Evolutionary conservation across 1,140 invertebrate species (phyloP).

Genomic region (Thereuonema tuberculata): DNA sequence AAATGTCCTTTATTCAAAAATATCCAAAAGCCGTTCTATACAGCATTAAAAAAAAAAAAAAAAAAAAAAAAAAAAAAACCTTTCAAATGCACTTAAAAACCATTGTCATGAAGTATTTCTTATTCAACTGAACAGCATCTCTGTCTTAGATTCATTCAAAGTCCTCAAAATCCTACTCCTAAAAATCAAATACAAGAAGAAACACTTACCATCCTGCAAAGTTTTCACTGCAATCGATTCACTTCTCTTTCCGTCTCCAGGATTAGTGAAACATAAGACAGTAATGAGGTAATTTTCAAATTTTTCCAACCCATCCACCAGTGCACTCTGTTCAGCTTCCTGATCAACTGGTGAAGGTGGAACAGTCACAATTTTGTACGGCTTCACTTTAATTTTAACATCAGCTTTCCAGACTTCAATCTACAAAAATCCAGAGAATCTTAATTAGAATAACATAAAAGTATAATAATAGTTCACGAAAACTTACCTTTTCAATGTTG

Average conservation of each 20-base stretch:
- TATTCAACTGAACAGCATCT: too few species aligned
- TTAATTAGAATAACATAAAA: too few species aligned
- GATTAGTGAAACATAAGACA: conserved; percentile 89
- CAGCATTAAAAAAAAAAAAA: too few species aligned
- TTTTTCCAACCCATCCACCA: conserved; percentile 64
- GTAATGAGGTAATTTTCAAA: conserved; percentile 82
- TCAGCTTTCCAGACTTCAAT: conserved; percentile 13
- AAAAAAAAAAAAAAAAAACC: too few species aligned
- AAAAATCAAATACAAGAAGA: neutral
- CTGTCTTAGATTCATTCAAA: too few species aligned
- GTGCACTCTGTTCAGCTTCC: conserved; percentile 58
- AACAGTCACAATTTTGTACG: conserved; percentile 49
- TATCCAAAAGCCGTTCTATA: too few species aligned
- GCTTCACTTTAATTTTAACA: conserved; percentile 13
- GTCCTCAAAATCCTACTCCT: too few species aligned
- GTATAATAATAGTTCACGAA: too few species aligned
- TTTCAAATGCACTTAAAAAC: conserved; percentile 6
- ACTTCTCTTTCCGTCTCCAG: conserved; percentile 81
- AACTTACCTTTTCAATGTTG: too few species aligned
- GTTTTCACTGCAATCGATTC: conserved; percentile 58
- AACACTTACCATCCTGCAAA: conserved; percentile 66
- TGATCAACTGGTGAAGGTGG: conserved; percentile 75
- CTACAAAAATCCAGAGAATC: too few species aligned
- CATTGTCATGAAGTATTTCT: too few species aligned
- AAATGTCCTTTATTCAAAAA: too few species aligned